phyloP scores from a whole-genome alignment of 2,797 vertebrate species.

The Helarctos malayanus region DNA sequence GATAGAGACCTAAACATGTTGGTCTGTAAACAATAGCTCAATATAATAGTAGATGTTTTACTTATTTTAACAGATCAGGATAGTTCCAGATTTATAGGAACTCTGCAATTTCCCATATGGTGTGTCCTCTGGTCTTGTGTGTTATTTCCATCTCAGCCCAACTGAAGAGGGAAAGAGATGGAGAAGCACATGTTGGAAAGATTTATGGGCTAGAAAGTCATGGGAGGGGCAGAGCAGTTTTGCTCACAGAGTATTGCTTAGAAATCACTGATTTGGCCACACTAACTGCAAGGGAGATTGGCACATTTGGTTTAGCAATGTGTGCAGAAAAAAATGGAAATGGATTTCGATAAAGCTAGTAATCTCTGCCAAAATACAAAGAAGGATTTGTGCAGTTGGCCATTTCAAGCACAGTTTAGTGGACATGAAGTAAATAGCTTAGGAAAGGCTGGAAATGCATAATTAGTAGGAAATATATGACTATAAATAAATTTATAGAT shows the following conservation, averaged over 20 bases:
- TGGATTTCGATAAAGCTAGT: background rate
- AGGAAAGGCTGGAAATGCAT: background rate
- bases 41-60: background rate
- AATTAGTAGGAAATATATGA: background rate
- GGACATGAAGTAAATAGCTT: background rate
- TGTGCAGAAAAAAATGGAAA: background rate
- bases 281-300: background rate
- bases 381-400: background rate
- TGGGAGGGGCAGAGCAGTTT: background rate
- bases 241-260: background rate
- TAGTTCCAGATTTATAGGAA: background rate
- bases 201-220: background rate
- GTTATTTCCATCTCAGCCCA: background rate
- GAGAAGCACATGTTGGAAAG: background rate
- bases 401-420: background rate
- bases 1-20: background rate
- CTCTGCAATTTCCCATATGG: background rate
- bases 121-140: background rate
- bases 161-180: background rate
- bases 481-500: background rate
- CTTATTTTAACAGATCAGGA: background rate
- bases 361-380: background rate
- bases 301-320: background rate
- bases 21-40: background rate
- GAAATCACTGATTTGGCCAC: background rate